A percentile compares a stretch with the other conserved stretches of the same genome.
phyloP scores from a whole-genome alignment of 1,140 invertebrate genomes.

The Potamilus streckersoni region DNA sequence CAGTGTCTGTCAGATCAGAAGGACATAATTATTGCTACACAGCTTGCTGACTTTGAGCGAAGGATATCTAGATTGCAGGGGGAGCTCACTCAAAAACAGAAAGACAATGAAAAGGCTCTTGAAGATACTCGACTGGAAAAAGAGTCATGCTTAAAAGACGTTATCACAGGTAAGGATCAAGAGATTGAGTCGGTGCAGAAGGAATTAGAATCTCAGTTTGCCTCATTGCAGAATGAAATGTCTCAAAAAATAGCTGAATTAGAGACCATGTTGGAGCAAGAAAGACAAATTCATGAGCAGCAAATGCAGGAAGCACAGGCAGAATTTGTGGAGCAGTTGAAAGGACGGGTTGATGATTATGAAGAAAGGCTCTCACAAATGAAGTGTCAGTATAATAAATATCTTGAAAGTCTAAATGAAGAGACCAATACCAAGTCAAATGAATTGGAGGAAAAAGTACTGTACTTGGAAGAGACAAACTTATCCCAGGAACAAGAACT shows the following conservation, averaged over 20 bases:
- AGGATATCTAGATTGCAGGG: background rate
- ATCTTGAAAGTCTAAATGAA: conserved; percentile 21
- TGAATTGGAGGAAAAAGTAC: conserved; percentile 3
- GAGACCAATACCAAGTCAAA: conserved; percentile 10
- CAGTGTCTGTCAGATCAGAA: no score
- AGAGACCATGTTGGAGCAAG: background rate
- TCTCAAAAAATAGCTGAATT: conserved; percentile 8
- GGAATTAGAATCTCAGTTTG: background rate
- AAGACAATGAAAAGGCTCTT: conserved; percentile 37
- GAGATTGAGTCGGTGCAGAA: background rate
- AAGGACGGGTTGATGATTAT: conserved; percentile 4
- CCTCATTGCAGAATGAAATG: background rate
- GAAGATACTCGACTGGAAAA: conserved; percentile 36
- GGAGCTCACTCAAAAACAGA: conserved; percentile 35
- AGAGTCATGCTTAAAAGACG: background rate
- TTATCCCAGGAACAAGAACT: conserved; percentile 13
- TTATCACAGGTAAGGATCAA: background rate
- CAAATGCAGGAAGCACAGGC: conserved; percentile 16
- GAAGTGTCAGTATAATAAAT: conserved; percentile 29
- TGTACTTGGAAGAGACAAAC: background rate
- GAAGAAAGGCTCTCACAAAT: conserved; percentile 23
- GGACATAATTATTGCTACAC: no score
- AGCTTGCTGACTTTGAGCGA: no score
- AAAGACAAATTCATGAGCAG: conserved; percentile 19
- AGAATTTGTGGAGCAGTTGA: conserved; percentile 18